phyloP scores from a whole-genome alignment of 1,140 invertebrate species.

The Euschistus heros region DNA sequence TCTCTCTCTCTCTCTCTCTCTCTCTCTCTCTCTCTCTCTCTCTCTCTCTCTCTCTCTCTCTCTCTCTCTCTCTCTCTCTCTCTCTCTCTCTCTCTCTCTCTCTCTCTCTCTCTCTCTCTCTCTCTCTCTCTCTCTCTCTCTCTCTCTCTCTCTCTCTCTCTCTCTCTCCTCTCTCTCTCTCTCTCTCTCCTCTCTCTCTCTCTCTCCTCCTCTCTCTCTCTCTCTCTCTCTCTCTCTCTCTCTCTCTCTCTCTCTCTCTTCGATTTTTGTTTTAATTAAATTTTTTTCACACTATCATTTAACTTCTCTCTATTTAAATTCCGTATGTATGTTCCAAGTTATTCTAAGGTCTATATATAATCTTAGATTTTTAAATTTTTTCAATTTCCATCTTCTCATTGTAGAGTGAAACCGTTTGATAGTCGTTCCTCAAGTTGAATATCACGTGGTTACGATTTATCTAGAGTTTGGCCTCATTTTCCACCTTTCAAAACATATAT shows the following conservation, averaged over 20 bases:
- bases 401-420: too few relatives aligned
- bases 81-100: neutral
- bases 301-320: too few relatives aligned
- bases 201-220: conserved; percentile 8
- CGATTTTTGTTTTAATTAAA: too few relatives aligned
- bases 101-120: neutral
- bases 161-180: neutral
- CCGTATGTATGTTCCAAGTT: too few relatives aligned
- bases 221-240: conserved; percentile 1
- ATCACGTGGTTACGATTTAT: too few relatives aligned
- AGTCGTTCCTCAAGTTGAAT: too few relatives aligned
- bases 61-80: neutral
- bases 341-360: too few relatives aligned
- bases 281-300: too few relatives aligned
- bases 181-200: neutral
- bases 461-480: too few relatives aligned
- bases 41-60: neutral
- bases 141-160: neutral
- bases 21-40: neutral
- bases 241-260: neutral
- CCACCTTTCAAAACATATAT: too few relatives aligned
- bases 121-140: neutral
- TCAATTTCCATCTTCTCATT: too few relatives aligned
- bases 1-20: neutral
- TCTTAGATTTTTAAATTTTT: too few relatives aligned